A percentile compares a stretch with the other conserved stretches of the same genome.
Conservation (phyloP, 92 coral and sea anemone genomes). For the Siderastrea radians region DNA sequence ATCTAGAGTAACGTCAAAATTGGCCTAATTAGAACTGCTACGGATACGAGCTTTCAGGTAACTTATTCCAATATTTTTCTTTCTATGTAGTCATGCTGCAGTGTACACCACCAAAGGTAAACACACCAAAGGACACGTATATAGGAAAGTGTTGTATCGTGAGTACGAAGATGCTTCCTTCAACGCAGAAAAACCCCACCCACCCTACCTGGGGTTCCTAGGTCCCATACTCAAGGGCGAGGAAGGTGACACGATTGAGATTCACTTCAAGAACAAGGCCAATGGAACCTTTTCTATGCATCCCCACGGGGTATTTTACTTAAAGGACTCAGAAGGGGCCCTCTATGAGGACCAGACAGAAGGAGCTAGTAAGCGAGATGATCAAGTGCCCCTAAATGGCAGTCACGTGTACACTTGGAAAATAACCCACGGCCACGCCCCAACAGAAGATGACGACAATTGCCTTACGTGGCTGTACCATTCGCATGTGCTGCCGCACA, state of each 20-base stretch:
- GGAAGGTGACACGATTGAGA: conserved; percentile 83
- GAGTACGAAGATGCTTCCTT: conserved; percentile 80
- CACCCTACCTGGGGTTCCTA: conserved; percentile 81
- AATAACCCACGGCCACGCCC: conserved; percentile 77
- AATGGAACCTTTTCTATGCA: conserved; percentile 74
- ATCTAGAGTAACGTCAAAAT: too few species aligned
- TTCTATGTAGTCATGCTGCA: conserved; percentile 78
- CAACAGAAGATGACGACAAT: conserved; percentile 64
- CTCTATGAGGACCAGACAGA: conserved; percentile 75
- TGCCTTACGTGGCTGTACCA: conserved; percentile 94
- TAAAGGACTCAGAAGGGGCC: conserved; percentile 88
- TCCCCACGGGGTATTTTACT: conserved; percentile 92
- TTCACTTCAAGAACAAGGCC: conserved; percentile 84
- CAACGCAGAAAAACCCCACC: conserved; percentile 67
- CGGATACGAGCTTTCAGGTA: too few species aligned
- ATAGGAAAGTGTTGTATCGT: conserved; percentile 84
- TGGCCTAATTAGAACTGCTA: too few species aligned
- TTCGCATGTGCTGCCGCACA: conserved; percentile 83
- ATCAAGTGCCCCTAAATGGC: conserved; percentile 64
- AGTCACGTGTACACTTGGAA: conserved; percentile 79
- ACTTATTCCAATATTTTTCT: not conserved
- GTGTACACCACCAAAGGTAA: conserved; percentile 65
- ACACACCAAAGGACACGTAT: conserved; percentile 77
- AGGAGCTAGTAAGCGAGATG: conserved; percentile 73
- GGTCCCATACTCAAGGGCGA: conserved; percentile 92